Base-by-base conservation (phyloP, 2,888 invertebrate species). In the Hypena proboscidalis region DNA sequence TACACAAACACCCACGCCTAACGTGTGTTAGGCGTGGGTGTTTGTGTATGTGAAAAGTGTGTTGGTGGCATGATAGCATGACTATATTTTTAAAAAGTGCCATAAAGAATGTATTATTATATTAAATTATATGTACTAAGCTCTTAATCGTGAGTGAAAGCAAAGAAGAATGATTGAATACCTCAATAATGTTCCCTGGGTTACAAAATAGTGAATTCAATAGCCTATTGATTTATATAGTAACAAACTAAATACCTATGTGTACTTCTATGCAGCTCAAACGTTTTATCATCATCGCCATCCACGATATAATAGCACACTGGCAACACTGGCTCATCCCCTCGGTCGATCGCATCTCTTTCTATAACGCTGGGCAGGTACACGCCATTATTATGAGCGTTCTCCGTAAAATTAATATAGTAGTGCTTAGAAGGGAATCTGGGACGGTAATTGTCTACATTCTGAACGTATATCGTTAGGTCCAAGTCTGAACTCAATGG, bases 251-350 rank as follows among this genome's bases (percentile, higher is more conserved):
- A 10, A 22, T 88, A 95, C 95, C 70, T 94, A 76, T 97, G 97
- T 3, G 94, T 93, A 50, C 93, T 92, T 10, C 93, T 93, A 67
- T 97, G 94, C 11, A 98, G 77, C 31, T 91, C 87, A 74, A 98
- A 98, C 39, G 93, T 85, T 4, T 92, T 92, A 9, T 93, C 92
- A 10, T 94, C 94, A 72, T 97, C 96, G 7, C 97, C 97, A 3
- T 94, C 94, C n/a, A 97, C 93, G 33, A 98, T 96, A 72, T 95
- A 98, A 77, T 97, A 98, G 74, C 98, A 99, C n/a, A 98, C 96
- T 47, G 95, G 95, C 32, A 95, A 92, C 31, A 95, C 93, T 0
- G 95, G 95, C 61, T 96, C 95, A 56, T 96, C 96, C 1, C 95
- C 93, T 65, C 97, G 95, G 65, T 96, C 97, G 9, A 96, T 93